A percentile compares a stretch with the other conserved stretches of the same genome.
These are phyloP conservation scores for Venustaconcha ellipsiformis DNA, from an alignment of 1,140 invertebrate species.

Conservation along the genomic window DNA sequence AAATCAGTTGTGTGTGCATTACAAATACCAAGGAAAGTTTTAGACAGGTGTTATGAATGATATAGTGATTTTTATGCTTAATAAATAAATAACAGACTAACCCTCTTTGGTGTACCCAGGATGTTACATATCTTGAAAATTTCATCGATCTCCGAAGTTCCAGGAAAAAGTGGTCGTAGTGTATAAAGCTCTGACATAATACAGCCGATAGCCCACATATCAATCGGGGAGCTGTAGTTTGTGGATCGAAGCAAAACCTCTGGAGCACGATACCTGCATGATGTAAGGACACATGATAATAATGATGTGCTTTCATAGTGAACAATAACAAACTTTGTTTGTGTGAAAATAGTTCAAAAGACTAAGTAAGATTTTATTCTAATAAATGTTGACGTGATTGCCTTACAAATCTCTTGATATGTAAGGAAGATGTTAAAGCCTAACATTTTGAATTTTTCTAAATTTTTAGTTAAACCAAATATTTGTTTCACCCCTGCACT, in stretches of 20 bases:
- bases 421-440: too few species aligned
- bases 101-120: conserved; percentile 93
- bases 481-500: too few species aligned
- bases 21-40: background rate
- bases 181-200: conserved; percentile 99
- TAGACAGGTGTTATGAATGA: background rate
- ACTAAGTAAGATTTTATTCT: too few species aligned
- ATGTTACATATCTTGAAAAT: conserved; percentile 95
- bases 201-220: conserved; percentile 95
- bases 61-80: background rate
- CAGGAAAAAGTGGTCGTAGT: conserved; percentile 97
- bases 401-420: too few species aligned
- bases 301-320: background rate
- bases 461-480: too few species aligned
- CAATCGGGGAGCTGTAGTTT: conserved; percentile 96
- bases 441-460: too few species aligned
- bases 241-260: conserved; percentile 97
- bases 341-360: too few species aligned
- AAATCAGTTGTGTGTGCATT: background rate
- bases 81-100: conserved; percentile 56
- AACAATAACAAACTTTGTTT: background rate
- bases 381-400: too few species aligned
- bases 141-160: conserved; percentile 95
- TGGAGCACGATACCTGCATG: conserved; percentile 85
- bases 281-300: background rate